Percentiles rank a stretch among this genome's conserved stretches.
Conservation (phyloP, 2,797 vertebrate species). For the Anguilla megastoma region DNA sequence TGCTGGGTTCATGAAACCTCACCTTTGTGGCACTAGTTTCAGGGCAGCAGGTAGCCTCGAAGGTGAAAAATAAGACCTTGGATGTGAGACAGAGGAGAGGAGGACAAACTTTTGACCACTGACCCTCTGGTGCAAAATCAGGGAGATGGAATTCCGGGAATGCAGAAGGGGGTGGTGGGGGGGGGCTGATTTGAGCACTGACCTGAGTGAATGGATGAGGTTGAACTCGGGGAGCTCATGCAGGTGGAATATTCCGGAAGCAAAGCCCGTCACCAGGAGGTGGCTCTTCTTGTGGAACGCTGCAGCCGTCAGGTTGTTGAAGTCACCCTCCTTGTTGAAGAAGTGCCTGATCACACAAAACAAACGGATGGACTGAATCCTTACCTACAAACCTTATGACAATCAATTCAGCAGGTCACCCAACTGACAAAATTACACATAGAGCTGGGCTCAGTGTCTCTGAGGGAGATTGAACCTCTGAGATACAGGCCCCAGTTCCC, state of each 20-base stretch:
- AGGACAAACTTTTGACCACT: too few species aligned
- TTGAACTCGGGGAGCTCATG: conserved; percentile 93
- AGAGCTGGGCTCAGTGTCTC: neutral
- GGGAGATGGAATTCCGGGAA: conserved; percentile 86
- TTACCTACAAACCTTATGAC: neutral
- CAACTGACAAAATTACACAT: neutral
- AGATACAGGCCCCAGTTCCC: neutral
- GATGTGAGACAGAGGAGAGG: neutral
- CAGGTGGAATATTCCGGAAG: conserved; percentile 95
- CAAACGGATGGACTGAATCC: neutral
- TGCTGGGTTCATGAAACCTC: too few species aligned
- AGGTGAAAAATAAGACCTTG: neutral
- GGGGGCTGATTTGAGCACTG: neutral
- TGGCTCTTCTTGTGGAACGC: conserved; percentile 85
- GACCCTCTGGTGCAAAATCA: neutral
- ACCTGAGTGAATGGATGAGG: conserved; percentile 95
- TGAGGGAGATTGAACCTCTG: neutral
- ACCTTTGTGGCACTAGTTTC: neutral
- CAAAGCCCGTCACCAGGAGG: conserved; percentile 90
- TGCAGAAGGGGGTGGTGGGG: neutral
- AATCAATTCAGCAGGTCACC: neutral
- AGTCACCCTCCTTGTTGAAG: conserved; percentile 94
- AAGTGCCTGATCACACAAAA: conserved; percentile 75
- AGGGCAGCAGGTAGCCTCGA: neutral
- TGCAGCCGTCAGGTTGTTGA: conserved; percentile 83